Evolutionary conservation across 2,113 vertebrate species (phyloP).

Genomic region (Donacobius atricapilla): DNA sequence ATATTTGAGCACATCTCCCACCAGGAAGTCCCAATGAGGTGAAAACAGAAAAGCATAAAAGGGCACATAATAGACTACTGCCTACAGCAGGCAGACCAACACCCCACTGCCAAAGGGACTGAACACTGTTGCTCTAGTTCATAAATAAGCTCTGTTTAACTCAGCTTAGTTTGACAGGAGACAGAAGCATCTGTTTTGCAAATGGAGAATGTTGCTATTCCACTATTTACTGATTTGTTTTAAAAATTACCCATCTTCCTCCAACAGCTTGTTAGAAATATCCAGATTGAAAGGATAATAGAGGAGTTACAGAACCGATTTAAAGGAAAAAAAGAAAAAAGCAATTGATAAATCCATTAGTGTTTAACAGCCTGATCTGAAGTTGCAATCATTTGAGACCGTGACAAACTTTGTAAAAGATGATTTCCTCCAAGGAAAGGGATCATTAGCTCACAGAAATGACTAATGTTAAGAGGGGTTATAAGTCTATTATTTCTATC

Average conservation of each 20-base stretch:
- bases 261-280: background rate
- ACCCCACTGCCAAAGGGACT: background rate
- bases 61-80: background rate
- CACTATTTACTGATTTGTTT: background rate
- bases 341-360: background rate
- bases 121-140: background rate
- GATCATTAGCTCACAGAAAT: constrained; percentile 35
- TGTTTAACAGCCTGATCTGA: background rate
- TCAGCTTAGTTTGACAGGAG: background rate
- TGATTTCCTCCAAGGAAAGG: constrained; percentile 19
- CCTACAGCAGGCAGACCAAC: background rate
- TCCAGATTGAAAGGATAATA: background rate
- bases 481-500: background rate
- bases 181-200: background rate
- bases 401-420: background rate
- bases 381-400: background rate
- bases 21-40: background rate
- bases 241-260: background rate
- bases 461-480: background rate
- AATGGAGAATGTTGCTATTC: background rate
- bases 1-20: background rate
- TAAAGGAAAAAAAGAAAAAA: background rate
- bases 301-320: background rate
- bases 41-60: background rate
- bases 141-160: background rate